These are phyloP conservation scores for Agrochola lychnidis DNA, from an alignment of 2,888 invertebrate species.

Conservation along the genomic window DNA sequence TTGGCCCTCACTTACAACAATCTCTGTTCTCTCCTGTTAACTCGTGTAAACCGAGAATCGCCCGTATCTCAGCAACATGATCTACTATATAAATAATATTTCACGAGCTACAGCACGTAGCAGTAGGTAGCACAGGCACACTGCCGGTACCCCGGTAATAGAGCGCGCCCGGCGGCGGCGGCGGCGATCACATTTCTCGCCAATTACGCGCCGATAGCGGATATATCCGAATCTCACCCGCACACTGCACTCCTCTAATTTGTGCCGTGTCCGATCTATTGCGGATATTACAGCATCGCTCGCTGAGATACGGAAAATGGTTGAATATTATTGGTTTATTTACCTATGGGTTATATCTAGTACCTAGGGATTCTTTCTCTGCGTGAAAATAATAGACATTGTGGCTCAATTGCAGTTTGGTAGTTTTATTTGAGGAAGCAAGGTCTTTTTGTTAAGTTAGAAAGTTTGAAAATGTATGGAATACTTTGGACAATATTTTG, in stretches of 20 bases:
- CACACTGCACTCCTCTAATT: conserved; percentile 58
- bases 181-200: conserved; percentile 70
- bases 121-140: not conserved
- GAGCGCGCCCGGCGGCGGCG: conserved; percentile 35
- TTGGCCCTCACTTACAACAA: not conserved
- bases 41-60: not conserved
- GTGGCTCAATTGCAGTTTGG: not conserved
- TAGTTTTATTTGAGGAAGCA: not conserved
- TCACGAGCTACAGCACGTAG: not conserved
- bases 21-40: not conserved
- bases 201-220: conserved; percentile 70
- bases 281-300: conserved; percentile 31
- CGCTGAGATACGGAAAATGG: not conserved
- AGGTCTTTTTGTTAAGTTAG: not conserved
- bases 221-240: conserved; percentile 61
- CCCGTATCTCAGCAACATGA: not conserved
- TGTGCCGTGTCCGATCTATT: conserved; percentile 32
- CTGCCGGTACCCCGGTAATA: conserved; percentile 47
- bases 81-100: not conserved
- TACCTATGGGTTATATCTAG: not conserved
- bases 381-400: not conserved
- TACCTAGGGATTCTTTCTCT: no score
- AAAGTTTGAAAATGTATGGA: not conserved
- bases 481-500: not conserved
- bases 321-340: not conserved